Evolutionary conservation across 2,113 vertebrate genomes (phyloP).

Genomic region (Dermatemys mawii): DNA sequence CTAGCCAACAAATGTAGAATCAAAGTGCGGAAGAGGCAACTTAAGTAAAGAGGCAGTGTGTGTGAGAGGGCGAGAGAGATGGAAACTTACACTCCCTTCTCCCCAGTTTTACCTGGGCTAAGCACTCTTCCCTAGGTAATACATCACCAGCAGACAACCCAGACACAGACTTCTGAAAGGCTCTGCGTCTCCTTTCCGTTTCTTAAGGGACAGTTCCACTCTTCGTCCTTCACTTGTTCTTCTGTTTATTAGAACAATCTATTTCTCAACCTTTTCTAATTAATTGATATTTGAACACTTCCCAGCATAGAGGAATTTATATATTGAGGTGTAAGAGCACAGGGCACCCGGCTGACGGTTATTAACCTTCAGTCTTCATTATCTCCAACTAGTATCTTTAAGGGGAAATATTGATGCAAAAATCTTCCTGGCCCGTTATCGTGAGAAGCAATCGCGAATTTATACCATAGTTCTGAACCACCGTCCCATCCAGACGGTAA

Average conservation of each 20-base stretch:
- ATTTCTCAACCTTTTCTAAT: neutral
- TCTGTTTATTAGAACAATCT: neutral
- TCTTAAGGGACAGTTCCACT: neutral
- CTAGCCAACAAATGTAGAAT: slow-evolving; percentile 92
- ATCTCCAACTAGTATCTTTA: neutral
- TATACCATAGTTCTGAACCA: neutral
- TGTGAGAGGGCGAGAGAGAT: slow-evolving; percentile 22
- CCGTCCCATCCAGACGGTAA: neutral
- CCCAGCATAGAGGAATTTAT: neutral
- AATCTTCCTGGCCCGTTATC: neutral
- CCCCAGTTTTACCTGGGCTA: slow-evolving; percentile 38
- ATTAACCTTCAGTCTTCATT: neutral
- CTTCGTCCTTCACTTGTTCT: neutral
- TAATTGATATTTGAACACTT: neutral
- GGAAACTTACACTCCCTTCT: neutral
- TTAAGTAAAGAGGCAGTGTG: neutral
- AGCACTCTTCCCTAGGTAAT: neutral
- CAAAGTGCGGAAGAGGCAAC: neutral
- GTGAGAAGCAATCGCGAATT: neutral
- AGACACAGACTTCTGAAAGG: neutral
- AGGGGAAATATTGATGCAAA: neutral
- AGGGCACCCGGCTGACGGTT: slow-evolving; percentile 3
- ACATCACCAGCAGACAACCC: neutral
- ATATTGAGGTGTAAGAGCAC: neutral
- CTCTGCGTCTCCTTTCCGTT: too few relatives aligned